Evolutionary conservation across 2,113 vertebrate species (phyloP), one percentile per base, ranked within the genome.

Genomic region (Cichladusa arquata): DNA sequence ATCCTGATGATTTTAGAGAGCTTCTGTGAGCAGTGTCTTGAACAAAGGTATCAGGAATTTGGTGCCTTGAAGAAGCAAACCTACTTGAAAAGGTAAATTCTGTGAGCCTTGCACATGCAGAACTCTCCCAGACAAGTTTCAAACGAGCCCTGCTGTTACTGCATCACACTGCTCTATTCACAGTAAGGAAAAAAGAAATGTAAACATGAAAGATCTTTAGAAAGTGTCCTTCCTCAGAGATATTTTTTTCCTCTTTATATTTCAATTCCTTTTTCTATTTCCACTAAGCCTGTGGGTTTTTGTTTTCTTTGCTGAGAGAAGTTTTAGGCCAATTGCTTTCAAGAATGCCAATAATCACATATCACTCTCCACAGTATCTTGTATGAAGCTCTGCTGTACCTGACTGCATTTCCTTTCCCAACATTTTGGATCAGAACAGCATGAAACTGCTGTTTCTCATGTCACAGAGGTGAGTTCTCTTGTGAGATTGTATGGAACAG

Each of bases 181-280:
- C 87, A 38, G 48, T 66, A 36, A 87, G 51, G 76, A 72, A 80
- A 57, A 93, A 80, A 92, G 58, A 38, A 90, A 40, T 65, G 40
- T 50, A 97, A 95, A 96, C 92, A 94, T 91, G 76, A 70, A 73
- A 96, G 67, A 72, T 61, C 51, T 96, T 92, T 78, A 67, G 57
- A 91, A 91, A 85, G 11, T 36, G 3, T 64, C 53, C 48, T 66
- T 92, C 57, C 50, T 93, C 66, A 56, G 88, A 92, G 82, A 53
- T 66, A 38, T 61, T 64, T 83, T 64, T 60, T 88, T 23, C 25
- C 24, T 56, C 33, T 69, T 90, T 86, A 22, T 86, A 54, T 80
- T 71, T 70, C 81, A 92, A 34, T 33, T 66, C 29, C 84, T 85
- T 85, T 73, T 72, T 92, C 31, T 12, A 25, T 92, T 88, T 95